A percentile compares a stretch with the other conserved stretches of the same genome.
Conservation (phyloP, 2,888 invertebrate species). For the Zhuqinia jingwanae region DNA sequence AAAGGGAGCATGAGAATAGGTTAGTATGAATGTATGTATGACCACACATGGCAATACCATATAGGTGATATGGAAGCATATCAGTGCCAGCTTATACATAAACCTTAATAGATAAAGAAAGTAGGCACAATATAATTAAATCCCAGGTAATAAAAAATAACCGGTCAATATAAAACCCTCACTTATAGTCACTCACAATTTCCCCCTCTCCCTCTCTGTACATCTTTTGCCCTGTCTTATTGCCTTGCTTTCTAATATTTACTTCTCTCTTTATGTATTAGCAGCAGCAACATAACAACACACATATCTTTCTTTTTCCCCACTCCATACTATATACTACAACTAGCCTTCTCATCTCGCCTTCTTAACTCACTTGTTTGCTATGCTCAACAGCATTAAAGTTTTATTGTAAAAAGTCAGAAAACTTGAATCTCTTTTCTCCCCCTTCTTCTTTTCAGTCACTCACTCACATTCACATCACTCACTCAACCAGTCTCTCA, state of each 20-base stretch:
- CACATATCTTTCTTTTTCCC: background rate
- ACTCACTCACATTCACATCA: background rate
- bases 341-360: too few species aligned
- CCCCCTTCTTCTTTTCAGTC: background rate
- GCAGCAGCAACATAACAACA: background rate
- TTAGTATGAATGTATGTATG: background rate
- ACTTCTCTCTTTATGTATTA: background rate
- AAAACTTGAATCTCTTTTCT: constrained; percentile 28
- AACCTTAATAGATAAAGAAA: background rate
- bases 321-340: too few species aligned
- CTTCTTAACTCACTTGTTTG: too few species aligned
- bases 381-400: constrained; percentile 38
- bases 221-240: background rate
- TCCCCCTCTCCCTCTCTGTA: background rate
- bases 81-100: background rate
- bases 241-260: constrained; percentile 11
- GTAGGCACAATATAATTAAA: constrained; percentile 18
- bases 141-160: constrained; percentile 51
- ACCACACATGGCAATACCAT: too few species aligned
- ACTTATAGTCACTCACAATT: background rate
- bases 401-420: constrained; percentile 45
- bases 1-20: background rate
- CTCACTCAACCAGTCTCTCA: background rate
- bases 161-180: constrained; percentile 32
- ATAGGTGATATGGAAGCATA: background rate